Evolutionary conservation across 2,888 invertebrate species (phyloP).

Genomic region (Rosalia funebris): DNA sequence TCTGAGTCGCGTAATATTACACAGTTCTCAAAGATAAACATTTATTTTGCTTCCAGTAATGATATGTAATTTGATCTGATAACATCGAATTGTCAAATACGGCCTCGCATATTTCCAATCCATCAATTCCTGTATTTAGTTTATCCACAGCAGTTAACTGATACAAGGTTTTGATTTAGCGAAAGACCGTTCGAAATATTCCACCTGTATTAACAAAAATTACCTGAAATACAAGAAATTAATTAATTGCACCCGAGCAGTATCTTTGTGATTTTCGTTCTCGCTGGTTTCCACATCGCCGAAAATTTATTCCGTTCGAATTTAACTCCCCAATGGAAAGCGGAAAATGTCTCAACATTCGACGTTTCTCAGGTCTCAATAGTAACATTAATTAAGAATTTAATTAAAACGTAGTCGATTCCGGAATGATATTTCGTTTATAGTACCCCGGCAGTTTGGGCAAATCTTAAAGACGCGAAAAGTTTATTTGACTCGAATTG

Average conservation of each 20-base stretch:
- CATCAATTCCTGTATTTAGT: no score
- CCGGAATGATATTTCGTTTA: constrained; percentile 47
- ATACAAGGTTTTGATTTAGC: no score
- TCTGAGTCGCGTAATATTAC: no score
- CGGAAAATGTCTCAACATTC: constrained; percentile 21
- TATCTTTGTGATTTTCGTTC: background rate
- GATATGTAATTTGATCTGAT: no score
- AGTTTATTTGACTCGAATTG: constrained; percentile 50
- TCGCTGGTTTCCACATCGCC: background rate
- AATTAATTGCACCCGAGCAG: background rate
- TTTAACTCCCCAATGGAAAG: background rate
- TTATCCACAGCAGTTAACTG: no score
- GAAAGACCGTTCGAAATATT: background rate
- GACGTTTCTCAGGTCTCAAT: constrained; percentile 42
- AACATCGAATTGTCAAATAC: no score
- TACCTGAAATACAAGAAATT: background rate
- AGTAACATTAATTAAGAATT: constrained; percentile 53
- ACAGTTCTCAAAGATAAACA: no score
- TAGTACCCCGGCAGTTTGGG: constrained; percentile 36
- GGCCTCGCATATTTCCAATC: no score
- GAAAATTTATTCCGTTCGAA: constrained; percentile 3
- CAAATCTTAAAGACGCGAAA: constrained; percentile 46
- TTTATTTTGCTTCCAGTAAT: no score
- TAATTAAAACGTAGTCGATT: constrained; percentile 52
- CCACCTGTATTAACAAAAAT: constrained; percentile 2